These are phyloP conservation scores for Tragelaphus imberbis DNA, from an alignment of 2,113 vertebrate species.

Conservation along the genomic window DNA sequence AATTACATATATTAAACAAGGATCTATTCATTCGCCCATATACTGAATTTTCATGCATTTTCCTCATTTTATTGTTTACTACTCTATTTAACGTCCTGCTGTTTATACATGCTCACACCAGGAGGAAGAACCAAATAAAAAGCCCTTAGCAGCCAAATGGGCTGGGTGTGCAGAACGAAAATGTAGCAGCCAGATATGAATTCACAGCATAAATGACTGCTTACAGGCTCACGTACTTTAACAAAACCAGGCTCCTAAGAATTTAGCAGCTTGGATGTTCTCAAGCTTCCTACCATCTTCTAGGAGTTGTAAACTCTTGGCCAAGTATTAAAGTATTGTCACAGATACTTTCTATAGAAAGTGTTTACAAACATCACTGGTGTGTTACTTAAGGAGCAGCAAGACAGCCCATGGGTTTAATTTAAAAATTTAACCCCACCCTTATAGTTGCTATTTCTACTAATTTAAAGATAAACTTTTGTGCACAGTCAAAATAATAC, in stretches of 20 bases:
- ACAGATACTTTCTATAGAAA: constrained; percentile 74
- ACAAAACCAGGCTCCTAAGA: constrained; percentile 80
- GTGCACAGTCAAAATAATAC: constrained; percentile 83
- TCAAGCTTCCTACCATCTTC: constrained; percentile 78
- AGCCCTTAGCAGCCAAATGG: constrained; percentile 76
- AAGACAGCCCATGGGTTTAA: constrained; percentile 90
- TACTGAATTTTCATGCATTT: constrained; percentile 86
- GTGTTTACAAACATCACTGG: constrained; percentile 82
- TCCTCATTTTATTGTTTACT: constrained; percentile 76
- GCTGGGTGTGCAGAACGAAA: constrained; percentile 74
- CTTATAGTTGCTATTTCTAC: constrained; percentile 82
- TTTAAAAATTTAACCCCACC: constrained; percentile 79
- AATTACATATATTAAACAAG: constrained; percentile 77
- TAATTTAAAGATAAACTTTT: constrained; percentile 87
- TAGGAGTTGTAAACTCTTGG: constrained; percentile 73
- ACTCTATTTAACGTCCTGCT: constrained; percentile 88
- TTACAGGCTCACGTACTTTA: constrained; percentile 68
- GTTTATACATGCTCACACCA: constrained; percentile 95
- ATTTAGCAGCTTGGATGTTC: constrained; percentile 81
- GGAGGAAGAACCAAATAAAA: constrained; percentile 74
- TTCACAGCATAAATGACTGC: constrained; percentile 78
- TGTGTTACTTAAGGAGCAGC: constrained; percentile 94
- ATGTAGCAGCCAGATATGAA: constrained; percentile 79
- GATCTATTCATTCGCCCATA: constrained; percentile 80
- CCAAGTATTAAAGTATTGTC: constrained; percentile 73